Percentiles rank a stretch among this genome's conserved stretches.
Conservation (phyloP, 2,113 vertebrate species). For the Melanocharis versteri region DNA sequence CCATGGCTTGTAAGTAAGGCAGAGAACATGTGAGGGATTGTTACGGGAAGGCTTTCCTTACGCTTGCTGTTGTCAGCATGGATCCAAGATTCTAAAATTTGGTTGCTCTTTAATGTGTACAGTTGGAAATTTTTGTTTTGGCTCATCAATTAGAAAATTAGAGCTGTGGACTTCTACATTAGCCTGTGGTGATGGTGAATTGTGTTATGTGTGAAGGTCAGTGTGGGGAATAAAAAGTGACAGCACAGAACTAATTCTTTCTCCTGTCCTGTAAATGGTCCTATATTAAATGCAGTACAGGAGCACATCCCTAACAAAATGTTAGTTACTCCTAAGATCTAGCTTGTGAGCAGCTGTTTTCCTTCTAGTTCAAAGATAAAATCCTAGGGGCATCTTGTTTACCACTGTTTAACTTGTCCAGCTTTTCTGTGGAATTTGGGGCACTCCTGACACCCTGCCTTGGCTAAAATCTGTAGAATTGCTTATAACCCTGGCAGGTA, state of each 20-base stretch:
- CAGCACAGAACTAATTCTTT: not conserved
- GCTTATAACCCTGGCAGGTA: not conserved
- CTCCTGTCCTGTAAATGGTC: not conserved
- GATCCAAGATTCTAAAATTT: not conserved
- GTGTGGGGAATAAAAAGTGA: not conserved
- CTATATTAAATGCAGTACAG: not conserved
- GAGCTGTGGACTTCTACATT: not conserved
- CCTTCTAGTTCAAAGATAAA: not conserved
- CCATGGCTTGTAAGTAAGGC: not conserved
- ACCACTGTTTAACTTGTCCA: not conserved
- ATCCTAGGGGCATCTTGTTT: not conserved
- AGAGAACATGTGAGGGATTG: not conserved
- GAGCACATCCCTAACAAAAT: not conserved
- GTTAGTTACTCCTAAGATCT: not conserved
- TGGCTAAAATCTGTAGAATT: not conserved
- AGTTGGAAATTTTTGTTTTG: not conserved
- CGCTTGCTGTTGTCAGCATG: not conserved
- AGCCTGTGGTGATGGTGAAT: not conserved
- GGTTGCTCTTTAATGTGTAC: not conserved
- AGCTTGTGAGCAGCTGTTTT: not conserved
- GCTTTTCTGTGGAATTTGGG: not conserved
- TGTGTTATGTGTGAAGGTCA: not conserved
- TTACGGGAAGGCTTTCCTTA: not conserved
- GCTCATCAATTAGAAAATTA: not conserved
- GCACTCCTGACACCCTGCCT: not conserved